These are phyloP conservation scores for Drosophila sp. DNA, from an alignment of 1,140 invertebrate genomes.

Conservation along the genomic window DNA sequence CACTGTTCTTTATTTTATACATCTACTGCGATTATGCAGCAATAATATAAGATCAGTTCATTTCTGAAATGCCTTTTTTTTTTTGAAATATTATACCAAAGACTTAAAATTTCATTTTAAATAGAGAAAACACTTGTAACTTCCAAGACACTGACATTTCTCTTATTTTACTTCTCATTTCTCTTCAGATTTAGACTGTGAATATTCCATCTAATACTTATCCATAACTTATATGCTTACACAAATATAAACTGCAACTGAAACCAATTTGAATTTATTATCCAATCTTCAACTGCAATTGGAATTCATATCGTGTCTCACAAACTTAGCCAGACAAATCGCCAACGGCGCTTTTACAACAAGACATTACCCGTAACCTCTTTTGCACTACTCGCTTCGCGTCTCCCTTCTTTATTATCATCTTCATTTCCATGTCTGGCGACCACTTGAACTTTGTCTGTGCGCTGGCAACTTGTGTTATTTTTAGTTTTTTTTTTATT, in stretches of 20 bases:
- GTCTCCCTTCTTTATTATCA: conserved; percentile 37
- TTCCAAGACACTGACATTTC: too few species aligned
- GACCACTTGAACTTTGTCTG: conserved; percentile 51
- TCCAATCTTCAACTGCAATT: conserved; percentile 18
- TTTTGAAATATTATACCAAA: too few species aligned
- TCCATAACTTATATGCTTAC: not conserved
- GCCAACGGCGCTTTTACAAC: conserved; percentile 12
- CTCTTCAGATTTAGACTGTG: not conserved
- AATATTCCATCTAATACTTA: not conserved
- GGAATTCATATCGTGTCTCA: conserved; percentile 7
- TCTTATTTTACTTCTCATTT: not conserved
- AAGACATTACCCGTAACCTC: not conserved
- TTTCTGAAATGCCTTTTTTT: too few species aligned
- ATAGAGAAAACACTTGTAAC: too few species aligned
- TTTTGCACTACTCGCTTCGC: not conserved
- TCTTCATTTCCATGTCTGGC: conserved; percentile 51
- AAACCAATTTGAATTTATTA: conserved; percentile 44
- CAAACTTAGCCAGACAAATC: conserved; percentile 2
- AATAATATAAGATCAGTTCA: too few species aligned
- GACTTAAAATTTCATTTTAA: too few species aligned
- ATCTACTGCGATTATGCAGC: too few species aligned
- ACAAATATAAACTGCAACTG: conserved; percentile 1
- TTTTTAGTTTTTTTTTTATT: conserved; percentile 33
- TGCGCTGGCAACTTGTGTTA: conserved; percentile 30
- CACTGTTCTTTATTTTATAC: too few species aligned